These are phyloP conservation scores for Sparidentex hasta DNA, from an alignment of 2,797 vertebrate genomes.

Conservation along the genomic window DNA sequence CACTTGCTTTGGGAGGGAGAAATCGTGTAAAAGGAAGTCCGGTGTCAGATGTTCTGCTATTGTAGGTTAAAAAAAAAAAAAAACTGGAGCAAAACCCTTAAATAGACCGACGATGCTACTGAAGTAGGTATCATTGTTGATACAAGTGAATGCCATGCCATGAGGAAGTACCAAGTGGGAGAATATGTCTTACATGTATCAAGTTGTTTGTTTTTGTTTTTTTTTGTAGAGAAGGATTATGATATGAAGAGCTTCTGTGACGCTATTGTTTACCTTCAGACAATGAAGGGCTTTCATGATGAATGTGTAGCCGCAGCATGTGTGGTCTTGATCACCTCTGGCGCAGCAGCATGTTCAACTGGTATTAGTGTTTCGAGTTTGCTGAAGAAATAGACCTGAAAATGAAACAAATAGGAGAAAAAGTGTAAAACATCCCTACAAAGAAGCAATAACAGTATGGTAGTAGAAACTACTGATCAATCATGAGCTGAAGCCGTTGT, in stretches of 20 bases:
- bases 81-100: background rate
- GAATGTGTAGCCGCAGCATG: background rate
- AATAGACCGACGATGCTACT: conserved; percentile 12
- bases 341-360: conserved; percentile 15
- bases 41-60: conserved; percentile 61
- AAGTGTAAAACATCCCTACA: conserved; percentile 5
- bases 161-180: background rate
- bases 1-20: conserved; percentile 70
- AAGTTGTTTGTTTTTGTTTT: conserved; percentile 29
- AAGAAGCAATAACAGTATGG: conserved; percentile 15
- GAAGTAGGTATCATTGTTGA: background rate
- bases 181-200: conserved; percentile 8
- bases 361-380: conserved; percentile 78
- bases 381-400: conserved; percentile 94
- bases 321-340: conserved; percentile 45
- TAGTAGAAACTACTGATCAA: conserved; percentile 24
- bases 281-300: conserved; percentile 65
- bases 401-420: conserved; percentile 25
- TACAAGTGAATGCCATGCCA: background rate
- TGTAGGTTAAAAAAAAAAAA: conserved; percentile 37
- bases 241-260: conserved; percentile 18
- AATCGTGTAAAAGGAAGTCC: conserved; percentile 80
- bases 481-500: conserved; percentile 9
- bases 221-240: conserved; percentile 5
- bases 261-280: conserved; percentile 67